Conservation (phyloP, 1,140 invertebrate species). For the Musca vetustissima region DNA sequence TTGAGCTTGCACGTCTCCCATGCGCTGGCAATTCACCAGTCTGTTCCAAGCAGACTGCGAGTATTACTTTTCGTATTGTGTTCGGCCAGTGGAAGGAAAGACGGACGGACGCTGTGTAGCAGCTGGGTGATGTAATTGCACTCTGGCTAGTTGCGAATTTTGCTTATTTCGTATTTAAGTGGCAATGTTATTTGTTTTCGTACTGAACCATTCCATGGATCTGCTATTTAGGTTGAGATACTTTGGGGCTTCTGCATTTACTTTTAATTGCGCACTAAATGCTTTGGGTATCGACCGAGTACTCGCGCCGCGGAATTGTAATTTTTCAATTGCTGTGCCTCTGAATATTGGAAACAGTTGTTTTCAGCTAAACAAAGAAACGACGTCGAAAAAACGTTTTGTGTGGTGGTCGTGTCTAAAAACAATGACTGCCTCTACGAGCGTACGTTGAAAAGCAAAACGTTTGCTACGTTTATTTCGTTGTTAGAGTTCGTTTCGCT, state of each 20-base stretch:
- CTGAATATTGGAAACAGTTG: no score
- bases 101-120: no score
- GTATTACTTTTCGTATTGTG: no score
- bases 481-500: slow-evolving; percentile 7
- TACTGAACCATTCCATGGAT: not conserved
- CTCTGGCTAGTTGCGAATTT: no score
- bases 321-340: no score
- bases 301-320: no score
- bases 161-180: not conserved
- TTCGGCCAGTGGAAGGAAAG: no score
- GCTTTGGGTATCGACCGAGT: no score
- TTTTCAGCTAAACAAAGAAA: slow-evolving; percentile 7
- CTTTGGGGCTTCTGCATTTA: not conserved
- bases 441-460: slow-evolving; percentile 15
- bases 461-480: slow-evolving; percentile 18
- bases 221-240: not conserved
- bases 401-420: not conserved
- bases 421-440: slow-evolving; percentile 1
- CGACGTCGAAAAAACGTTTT: not conserved
- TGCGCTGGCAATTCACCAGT: no score
- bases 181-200: not conserved
- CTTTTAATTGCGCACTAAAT: slow-evolving; percentile 20
- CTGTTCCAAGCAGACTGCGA: no score
- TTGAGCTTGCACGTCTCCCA: no score
- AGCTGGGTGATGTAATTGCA: no score